Base-by-base conservation (phyloP, 1,140 invertebrate species). In the Doryteuthis pealeii region DNA sequence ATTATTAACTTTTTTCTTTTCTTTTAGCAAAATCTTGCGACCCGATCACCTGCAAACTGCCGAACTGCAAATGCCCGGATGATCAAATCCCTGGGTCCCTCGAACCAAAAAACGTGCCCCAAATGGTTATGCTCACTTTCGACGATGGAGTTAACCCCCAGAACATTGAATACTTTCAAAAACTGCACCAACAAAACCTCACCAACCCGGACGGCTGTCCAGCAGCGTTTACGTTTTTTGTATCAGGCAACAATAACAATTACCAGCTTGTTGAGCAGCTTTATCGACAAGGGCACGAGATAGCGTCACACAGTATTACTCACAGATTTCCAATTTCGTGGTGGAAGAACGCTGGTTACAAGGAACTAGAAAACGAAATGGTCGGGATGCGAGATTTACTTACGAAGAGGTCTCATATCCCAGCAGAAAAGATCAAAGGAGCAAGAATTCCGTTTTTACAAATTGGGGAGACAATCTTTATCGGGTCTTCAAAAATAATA, bases 351-450 rank as follows among this genome's bases (percentile, higher is more conserved):
- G 58, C n/a, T 22, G 70, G n/a, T 30, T 76, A 96, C 82, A 92
- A 95, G 80, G 94, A 96, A 79, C 98, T 96, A 96, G 94, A 95
- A 22, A 96, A 96, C 84, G 96, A 98, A 90, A 98, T 98, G 95
- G 95, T 94, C 66, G 96, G 96, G 31, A 96, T 95, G 92, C 92
- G 96, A 78, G 93, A 96, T 58, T 96, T 97, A 83, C 92, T 93
- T 26, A 95, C 97, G 86, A 96, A 96, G 80, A 98, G 93, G 86
- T 92, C 95, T 70, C 97, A 97, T 88, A 91, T 97, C 72, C 96
- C 95, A 0, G 95, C 97, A 83, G 96, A 96, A 88, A 95, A 94
- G 76, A 94, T 98, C 30, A 95, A 97, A 0, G 96, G 96, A 62
- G 93, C 98, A 4, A 91, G 96, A 68, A 94, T 96, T 0, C 96